Percentiles rank a stretch among this genome's conserved stretches.
Evolutionary conservation across 1,140 invertebrate species (phyloP).

Genomic region (Drosophila sp.): DNA sequence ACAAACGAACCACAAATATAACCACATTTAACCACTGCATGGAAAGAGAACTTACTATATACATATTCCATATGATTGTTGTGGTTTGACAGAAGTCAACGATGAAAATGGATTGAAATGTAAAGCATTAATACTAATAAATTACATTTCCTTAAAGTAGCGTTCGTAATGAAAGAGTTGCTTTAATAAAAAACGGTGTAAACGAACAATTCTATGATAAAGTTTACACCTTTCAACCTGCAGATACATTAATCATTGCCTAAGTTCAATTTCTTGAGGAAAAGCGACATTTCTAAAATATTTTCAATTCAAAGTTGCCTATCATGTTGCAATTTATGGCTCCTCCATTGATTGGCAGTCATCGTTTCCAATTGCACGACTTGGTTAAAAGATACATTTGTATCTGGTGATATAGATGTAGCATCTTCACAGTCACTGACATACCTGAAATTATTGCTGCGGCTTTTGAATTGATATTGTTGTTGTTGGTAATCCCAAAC

Average conservation of each 20-base stretch:
- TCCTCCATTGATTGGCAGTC: conserved; percentile 19
- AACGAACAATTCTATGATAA: too few species aligned
- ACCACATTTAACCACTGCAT: conserved; percentile 22
- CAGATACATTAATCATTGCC: neutral
- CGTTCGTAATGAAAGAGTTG: neutral
- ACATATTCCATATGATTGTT: conserved; percentile 7
- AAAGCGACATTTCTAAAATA: conserved; percentile 7
- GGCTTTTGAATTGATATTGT: conserved; percentile 37
- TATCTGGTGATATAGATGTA: conserved; percentile 9
- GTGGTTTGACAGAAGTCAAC: conserved; percentile 8
- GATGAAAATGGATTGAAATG: conserved; percentile 14
- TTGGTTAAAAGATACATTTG: conserved; percentile 31
- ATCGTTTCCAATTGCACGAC: conserved; percentile 4
- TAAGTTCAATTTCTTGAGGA: neutral
- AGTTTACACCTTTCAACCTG: neutral
- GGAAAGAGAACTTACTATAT: neutral
- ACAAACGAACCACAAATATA: conserved; percentile 15
- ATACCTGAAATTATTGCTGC: conserved; percentile 43
- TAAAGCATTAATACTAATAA: conserved; percentile 2
- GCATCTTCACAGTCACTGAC: conserved; percentile 10
- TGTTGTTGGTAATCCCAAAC: conserved; percentile 62
- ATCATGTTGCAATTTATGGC: conserved; percentile 20
- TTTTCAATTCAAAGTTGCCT: conserved; percentile 2
- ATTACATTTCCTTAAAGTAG: neutral
- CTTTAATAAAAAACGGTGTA: neutral